A percentile compares a stretch with the other conserved stretches of the same genome.
These are phyloP conservation scores for Hoplodrina ambigua DNA, from an alignment of 2,888 invertebrate genomes.

Conservation along the genomic window DNA sequence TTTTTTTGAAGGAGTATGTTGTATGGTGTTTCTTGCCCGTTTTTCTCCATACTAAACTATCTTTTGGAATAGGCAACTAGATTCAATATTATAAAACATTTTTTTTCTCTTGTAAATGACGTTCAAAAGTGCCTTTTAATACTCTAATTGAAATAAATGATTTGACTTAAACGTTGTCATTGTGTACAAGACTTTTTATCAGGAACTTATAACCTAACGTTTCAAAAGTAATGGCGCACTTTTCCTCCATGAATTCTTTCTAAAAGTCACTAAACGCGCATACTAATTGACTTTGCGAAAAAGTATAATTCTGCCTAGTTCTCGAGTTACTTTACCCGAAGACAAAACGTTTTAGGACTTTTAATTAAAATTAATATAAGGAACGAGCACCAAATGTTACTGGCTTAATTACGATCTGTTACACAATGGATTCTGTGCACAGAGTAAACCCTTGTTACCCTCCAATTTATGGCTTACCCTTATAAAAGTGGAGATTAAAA, in stretches of 20 bases:
- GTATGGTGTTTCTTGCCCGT: too few relatives aligned
- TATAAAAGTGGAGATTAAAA: slow-evolving; percentile 57
- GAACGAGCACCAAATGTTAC: slow-evolving; percentile 63
- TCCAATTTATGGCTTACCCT: slow-evolving; percentile 67
- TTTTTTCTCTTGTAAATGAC: too few relatives aligned
- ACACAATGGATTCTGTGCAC: slow-evolving; percentile 56
- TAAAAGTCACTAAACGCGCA: slow-evolving; percentile 27
- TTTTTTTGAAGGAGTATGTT: too few relatives aligned
- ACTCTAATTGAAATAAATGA: too few relatives aligned
- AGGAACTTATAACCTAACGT: slow-evolving; percentile 20
- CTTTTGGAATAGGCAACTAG: too few relatives aligned
- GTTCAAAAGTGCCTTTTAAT: too few relatives aligned
- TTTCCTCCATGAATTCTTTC: slow-evolving; percentile 28
- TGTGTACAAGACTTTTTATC: slow-evolving; percentile 5
- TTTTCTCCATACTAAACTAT: too few relatives aligned
- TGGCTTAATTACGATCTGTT: slow-evolving; percentile 66
- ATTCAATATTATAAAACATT: too few relatives aligned
- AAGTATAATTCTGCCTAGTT: slow-evolving; percentile 41
- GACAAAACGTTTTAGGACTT: slow-evolving; percentile 63
- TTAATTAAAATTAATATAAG: slow-evolving; percentile 66
- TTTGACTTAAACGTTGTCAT: too few relatives aligned
- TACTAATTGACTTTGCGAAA: slow-evolving; percentile 57
- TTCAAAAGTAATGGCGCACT: slow-evolving; percentile 30
- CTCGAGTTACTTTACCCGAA: slow-evolving; percentile 46
- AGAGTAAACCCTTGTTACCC: slow-evolving; percentile 67